A percentile compares a stretch with the other conserved stretches of the same genome.
Evolutionary conservation across 2,797 vertebrate genomes (phyloP).

Genomic region (Myiothlypis coronata): DNA sequence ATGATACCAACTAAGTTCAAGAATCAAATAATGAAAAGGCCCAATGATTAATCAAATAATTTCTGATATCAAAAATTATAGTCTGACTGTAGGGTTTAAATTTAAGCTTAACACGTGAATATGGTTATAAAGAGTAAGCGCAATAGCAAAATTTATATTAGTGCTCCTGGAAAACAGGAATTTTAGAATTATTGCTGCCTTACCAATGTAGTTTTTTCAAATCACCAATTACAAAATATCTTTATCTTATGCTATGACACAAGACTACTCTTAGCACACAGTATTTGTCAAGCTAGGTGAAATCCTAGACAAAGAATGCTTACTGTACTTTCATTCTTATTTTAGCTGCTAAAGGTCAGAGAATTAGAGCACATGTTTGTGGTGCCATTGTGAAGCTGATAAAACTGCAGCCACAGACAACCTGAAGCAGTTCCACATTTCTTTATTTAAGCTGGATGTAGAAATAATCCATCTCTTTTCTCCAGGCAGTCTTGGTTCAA

Average conservation of each 20-base stretch:
- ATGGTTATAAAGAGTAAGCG: not conserved
- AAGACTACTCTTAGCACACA: not conserved
- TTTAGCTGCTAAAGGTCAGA: not conserved
- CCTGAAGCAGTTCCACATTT: not conserved
- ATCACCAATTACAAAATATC: not conserved
- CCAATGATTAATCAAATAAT: not conserved
- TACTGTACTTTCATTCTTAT: not conserved
- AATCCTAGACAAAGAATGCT: not conserved
- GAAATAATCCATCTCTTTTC: conserved; percentile 24
- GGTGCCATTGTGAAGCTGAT: conserved; percentile 20
- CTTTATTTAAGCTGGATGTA: conserved; percentile 12
- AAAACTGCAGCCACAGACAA: not conserved
- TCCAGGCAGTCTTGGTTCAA: not conserved
- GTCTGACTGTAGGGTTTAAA: not conserved
- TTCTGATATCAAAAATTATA: not conserved
- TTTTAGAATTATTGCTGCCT: not conserved
- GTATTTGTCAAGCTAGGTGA: not conserved
- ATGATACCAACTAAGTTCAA: not conserved
- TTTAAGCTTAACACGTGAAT: not conserved
- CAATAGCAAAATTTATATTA: not conserved
- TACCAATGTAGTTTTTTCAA: not conserved
- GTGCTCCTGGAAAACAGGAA: not conserved
- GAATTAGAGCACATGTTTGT: not conserved
- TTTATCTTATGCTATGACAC: not conserved
- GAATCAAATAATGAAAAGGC: not conserved